Conservation (phyloP, 2,113 vertebrate species). For the Notiomystis cincta region DNA sequence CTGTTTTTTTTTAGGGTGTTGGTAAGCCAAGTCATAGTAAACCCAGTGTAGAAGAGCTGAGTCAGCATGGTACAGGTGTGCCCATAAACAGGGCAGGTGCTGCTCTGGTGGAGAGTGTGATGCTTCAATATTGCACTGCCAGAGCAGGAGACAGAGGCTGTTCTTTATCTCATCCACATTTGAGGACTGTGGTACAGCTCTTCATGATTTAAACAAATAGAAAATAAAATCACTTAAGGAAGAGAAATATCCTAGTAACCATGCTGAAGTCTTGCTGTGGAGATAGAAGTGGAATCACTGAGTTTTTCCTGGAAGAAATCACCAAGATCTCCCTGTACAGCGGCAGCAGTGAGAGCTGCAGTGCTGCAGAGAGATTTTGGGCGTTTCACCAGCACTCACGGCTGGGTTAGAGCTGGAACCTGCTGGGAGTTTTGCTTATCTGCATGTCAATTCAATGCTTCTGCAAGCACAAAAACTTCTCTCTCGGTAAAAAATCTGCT, state of each 20-base stretch:
- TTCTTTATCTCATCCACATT: not conserved
- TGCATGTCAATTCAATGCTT: rapidly evolving
- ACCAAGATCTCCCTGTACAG: not conserved
- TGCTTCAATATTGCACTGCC: not conserved
- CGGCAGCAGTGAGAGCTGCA: not conserved
- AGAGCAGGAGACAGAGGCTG: not conserved
- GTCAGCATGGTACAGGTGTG: not conserved
- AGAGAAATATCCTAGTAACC: not conserved
- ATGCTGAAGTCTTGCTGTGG: not conserved
- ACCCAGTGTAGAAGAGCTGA: not conserved
- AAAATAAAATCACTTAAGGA: not conserved
- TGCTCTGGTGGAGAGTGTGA: not conserved
- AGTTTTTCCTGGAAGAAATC: not conserved
- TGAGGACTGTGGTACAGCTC: not conserved
- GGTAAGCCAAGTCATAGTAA: not conserved
- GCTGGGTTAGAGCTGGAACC: not conserved
- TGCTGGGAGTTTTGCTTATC: not conserved
- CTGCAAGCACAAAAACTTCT: not conserved
- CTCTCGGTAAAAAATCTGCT: not conserved
- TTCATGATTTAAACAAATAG: not conserved
- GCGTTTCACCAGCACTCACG: not conserved
- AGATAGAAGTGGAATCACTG: not conserved
- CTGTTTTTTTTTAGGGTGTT: not conserved
- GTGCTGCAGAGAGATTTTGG: not conserved
- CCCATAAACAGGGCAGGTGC: not conserved